Evolutionary conservation across 1,140 invertebrate genomes (phyloP).

Genomic region (Hylyphantes graminicola): DNA sequence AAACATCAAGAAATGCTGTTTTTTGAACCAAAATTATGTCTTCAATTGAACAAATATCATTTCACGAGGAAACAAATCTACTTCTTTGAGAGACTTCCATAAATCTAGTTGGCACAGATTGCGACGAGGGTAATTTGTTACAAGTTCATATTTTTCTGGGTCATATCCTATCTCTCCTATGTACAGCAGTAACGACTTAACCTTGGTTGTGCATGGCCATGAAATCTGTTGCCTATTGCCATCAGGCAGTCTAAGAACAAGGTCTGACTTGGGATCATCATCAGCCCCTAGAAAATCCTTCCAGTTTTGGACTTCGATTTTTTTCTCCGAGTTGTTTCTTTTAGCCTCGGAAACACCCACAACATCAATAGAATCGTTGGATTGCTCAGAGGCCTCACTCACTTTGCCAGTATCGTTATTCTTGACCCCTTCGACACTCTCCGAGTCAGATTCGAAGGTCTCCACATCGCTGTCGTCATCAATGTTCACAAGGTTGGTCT

Average conservation of each 20-base stretch:
- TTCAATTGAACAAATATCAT: conserved; percentile 69
- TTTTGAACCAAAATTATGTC: conserved; percentile 19
- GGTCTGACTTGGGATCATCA: conserved; percentile 66
- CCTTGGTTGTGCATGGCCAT: conserved; percentile 68
- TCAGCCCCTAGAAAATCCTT: conserved; percentile 64
- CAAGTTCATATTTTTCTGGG: conserved; percentile 69
- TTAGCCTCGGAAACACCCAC: conserved; percentile 25
- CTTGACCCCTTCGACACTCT: neutral
- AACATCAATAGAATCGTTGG: conserved; percentile 50
- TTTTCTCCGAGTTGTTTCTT: neutral
- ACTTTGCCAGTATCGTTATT: neutral
- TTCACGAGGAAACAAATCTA: conserved; percentile 69
- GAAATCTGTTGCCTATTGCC: conserved; percentile 67
- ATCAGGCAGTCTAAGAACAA: conserved; percentile 69
- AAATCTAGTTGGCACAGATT: conserved; percentile 67
- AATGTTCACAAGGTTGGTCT: conserved; percentile 43
- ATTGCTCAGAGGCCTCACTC: conserved; percentile 22
- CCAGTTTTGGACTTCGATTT: conserved; percentile 55
- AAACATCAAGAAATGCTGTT: too few relatives aligned
- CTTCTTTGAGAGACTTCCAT: conserved; percentile 68
- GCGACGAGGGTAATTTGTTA: conserved; percentile 70
- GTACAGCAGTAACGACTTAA: conserved; percentile 69
- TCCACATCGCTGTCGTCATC: conserved; percentile 66
- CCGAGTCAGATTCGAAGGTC: conserved; percentile 67
- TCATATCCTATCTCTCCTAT: conserved; percentile 67